Evolutionary conservation across 2,113 vertebrate species (phyloP), one percentile per base, ranked within the genome.

Genomic region (Gambusia affinis): DNA sequence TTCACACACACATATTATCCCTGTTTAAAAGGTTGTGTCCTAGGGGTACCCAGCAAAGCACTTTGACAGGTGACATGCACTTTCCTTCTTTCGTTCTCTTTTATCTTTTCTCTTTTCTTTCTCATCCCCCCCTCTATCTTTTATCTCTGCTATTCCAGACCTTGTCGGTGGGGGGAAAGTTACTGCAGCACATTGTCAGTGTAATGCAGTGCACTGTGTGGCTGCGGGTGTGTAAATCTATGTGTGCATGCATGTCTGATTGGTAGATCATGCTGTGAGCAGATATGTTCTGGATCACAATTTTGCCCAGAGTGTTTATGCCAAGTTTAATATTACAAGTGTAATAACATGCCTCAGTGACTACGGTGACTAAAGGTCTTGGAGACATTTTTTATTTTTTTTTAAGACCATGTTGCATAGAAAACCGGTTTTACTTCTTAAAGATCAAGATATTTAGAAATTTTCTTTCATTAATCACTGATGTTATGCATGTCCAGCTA

Each of bases 41-140:
- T 86, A 22, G 12, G 82, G 85, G 84, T 75, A 75, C 60, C 64
- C 73, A 78, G 81, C 73, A 68, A 68, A 79, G 73, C 80, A 37
- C 63, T 62, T 15, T 88, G 86, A 85, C 89, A 88, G 91, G 85
- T 89, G 82, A 86, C 76, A 78, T 77, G 64, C 72, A 42, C 67
- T 84, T 79, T 76, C 75, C 35, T 61, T 72, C 67, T 67, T 37
- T 73, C 73, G 73, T n/a, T 63, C 47, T 70, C 75, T 78, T 65
- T 78, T 75, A 69, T 82, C 60, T 64, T 33, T 60, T 67, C 27
- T 42, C 54, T 28, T 68, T 27, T 75, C 67, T 31, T 51, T 67
- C 64, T 77, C 61, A 60, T 27, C 28, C 54, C 28, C 35, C 35
- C 12, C 10, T 60, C 29, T 68, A 69, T 83, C 70, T 87, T 80